Base-by-base conservation (phyloP, 2,797 vertebrate species). In the Danio aesculapii region DNA sequence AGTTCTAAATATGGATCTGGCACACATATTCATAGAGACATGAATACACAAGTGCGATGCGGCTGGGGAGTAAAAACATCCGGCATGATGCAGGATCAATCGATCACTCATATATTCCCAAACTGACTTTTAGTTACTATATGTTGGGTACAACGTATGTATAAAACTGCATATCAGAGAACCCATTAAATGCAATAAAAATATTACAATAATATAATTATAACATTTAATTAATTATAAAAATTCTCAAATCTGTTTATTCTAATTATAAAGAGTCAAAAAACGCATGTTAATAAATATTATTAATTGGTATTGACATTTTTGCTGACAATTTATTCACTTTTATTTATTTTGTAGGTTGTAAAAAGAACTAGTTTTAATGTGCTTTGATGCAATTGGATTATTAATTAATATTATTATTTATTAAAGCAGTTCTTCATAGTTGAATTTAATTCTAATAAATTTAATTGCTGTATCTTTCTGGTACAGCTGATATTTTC, bases 1-100 rank as follows among this genome's bases (percentile, higher is more conserved):
- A 64, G 70, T 74, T 64, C 55, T 75, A 63, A 78, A 84, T 75
- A 66, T 75, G 47, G 67, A 73, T 58, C 77, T 77, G 75, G 47
- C 63, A 80, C 68, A 77, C 58, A 73, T 49, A 61, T 59, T 67
- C 19, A 59, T 6, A 72, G 41, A 47, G 81, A 81, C 81, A 66
- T 43, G 57, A 83, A 55, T 58, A 61, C 50, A 50, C 13, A 76
- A 64, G 69, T 30, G 17, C 68, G 7, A 47, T 47, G 70, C 46
- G 17, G 59, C 81, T 58, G 19, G 43, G 39, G 11, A 62, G 58
- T 75, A 70, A 59, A 62, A 57, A 68, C 43, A 75, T 46, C 66
- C 41, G 41, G 74, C 46, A 41, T 17, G 46, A 81, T 17, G 64
- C 41, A 43, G 44, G 52, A 79, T 77, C 44, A 46, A 55, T 6